A percentile compares a stretch with the other conserved stretches of the same genome.
These are phyloP conservation scores for Erythrocebus patas DNA, from an alignment of 2,113 vertebrate species.

Conservation along the genomic window DNA sequence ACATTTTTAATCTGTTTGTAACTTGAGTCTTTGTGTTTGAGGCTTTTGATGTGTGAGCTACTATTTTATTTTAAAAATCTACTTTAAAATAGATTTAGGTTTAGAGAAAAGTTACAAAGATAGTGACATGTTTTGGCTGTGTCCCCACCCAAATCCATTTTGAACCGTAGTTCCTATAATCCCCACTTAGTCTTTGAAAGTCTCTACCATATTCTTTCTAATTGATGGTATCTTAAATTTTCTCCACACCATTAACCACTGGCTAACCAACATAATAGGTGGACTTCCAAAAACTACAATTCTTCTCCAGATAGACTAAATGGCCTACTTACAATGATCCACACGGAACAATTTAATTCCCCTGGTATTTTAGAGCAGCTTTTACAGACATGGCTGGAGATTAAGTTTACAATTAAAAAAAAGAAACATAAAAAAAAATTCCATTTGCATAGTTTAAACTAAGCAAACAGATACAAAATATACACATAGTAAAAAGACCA, in stretches of 20 bases:
- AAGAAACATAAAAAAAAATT: neutral
- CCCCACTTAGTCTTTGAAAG: neutral
- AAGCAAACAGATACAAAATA: neutral
- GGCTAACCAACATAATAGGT: neutral
- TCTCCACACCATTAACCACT: neutral
- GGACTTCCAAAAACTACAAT: neutral
- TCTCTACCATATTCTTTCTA: neutral
- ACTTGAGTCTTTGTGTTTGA: neutral
- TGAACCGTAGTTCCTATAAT: no score
- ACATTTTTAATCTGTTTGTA: neutral
- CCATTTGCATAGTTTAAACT: neutral
- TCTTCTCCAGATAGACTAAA: neutral
- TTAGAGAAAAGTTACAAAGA: neutral
- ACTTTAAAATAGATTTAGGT: neutral
- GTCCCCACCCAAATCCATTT: no score
- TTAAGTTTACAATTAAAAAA: neutral
- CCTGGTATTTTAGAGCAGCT: neutral
- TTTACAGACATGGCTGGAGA: neutral
- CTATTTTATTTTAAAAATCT: neutral
- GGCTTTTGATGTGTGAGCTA: neutral
- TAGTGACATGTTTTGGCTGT: no score
- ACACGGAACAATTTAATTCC: neutral
- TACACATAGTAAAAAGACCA: neutral
- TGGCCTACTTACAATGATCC: neutral
- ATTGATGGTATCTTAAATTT: neutral